phyloP scores from a whole-genome alignment of 2,888 invertebrate species.

The Heliconius erato region DNA sequence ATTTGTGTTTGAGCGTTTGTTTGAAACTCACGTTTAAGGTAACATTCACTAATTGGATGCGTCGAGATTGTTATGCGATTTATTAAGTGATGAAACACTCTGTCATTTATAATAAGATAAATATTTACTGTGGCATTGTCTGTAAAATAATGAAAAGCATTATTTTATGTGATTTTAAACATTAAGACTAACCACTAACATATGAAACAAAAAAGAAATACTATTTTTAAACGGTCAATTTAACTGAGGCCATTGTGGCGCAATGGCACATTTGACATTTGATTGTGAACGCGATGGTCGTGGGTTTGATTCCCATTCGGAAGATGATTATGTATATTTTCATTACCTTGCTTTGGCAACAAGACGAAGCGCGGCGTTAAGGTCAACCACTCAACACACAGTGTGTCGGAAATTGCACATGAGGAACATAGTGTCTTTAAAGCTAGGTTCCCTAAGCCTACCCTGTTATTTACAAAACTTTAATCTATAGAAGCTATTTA shows the following conservation, averaged over 20 bases:
- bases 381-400: too few relatives aligned
- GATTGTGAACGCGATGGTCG: too few relatives aligned
- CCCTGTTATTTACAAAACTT: not conserved
- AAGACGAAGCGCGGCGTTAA: too few relatives aligned
- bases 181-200: too few relatives aligned
- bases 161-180: too few relatives aligned
- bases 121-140: not conserved
- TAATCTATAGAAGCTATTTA: too few relatives aligned
- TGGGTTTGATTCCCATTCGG: too few relatives aligned
- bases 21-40: conserved; percentile 46
- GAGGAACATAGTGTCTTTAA: not conserved
- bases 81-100: conserved; percentile 33
- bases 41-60: conserved; percentile 43
- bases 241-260: not conserved
- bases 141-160: too few relatives aligned
- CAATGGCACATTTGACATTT: not conserved
- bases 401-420: not conserved
- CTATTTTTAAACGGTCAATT: too few relatives aligned
- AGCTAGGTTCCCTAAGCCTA: not conserved
- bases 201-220: too few relatives aligned
- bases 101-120: not conserved
- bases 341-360: too few relatives aligned
- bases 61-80: conserved; percentile 26
- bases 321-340: too few relatives aligned
- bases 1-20: conserved; percentile 46